phyloP scores from a whole-genome alignment of 2,113 vertebrate genomes.

The Himantopus leucocephalus region DNA sequence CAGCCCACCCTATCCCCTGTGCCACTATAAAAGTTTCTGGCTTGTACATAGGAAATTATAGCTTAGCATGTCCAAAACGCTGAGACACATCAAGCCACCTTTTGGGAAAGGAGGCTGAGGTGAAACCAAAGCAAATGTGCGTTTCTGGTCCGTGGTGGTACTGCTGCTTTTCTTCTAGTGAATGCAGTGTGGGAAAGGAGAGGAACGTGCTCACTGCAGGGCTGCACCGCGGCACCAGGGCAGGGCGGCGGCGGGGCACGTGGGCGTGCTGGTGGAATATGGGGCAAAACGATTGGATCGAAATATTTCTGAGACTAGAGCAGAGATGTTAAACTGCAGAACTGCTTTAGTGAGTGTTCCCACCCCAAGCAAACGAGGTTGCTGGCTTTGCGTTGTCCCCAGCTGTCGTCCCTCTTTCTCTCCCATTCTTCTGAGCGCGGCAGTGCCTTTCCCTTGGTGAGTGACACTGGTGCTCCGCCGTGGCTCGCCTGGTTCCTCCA shows the following conservation, averaged over 20 bases:
- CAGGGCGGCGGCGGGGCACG: neutral
- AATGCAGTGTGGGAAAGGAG: neutral
- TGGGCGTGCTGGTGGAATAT: too few species aligned
- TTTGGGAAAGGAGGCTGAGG: neutral
- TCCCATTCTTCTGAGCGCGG: accelerated
- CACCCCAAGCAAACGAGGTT: neutral
- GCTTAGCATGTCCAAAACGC: neutral
- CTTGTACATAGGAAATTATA: neutral
- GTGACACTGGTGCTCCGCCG: neutral
- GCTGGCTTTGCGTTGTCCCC: neutral
- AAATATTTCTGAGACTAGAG: neutral
- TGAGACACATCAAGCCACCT: neutral
- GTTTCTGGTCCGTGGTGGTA: neutral
- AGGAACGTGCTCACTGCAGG: neutral
- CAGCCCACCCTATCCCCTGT: neutral
- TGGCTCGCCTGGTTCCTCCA: neutral
- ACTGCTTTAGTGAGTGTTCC: neutral
- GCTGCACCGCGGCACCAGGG: neutral
- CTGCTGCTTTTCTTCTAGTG: neutral
- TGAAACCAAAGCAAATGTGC: neutral
- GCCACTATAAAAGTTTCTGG: neutral
- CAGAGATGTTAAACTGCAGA: neutral
- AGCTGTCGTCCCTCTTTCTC: neutral
- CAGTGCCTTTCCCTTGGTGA: neutral
- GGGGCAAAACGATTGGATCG: neutral